phyloP scores from a whole-genome alignment of 2,797 vertebrate species.

The Sebastes hubbsi region DNA sequence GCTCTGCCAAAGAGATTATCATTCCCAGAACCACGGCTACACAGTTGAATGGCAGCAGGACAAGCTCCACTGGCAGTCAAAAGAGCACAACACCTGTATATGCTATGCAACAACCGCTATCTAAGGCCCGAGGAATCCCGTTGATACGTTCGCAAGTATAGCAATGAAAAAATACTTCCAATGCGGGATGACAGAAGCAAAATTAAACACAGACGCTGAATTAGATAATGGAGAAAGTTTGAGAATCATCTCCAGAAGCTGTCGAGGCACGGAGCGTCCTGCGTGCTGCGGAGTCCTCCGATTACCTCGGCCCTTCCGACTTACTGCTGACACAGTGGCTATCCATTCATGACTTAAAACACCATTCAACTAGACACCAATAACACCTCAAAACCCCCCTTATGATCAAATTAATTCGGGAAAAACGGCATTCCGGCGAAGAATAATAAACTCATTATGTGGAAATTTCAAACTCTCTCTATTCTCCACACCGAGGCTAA shows the following conservation, averaged over 20 bases:
- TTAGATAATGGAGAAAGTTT: constrained; percentile 33
- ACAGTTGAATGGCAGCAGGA: constrained; percentile 63
- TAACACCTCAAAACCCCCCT: constrained; percentile 66
- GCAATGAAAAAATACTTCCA: constrained; percentile 50
- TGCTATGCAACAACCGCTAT: constrained; percentile 38
- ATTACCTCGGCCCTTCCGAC: constrained; percentile 57
- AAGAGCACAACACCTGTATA: constrained; percentile 74
- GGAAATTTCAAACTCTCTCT: constrained; percentile 80
- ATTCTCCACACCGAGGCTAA: constrained; percentile 78
- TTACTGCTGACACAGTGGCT: constrained; percentile 62
- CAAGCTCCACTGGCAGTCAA: constrained; percentile 71
- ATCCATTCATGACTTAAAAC: constrained; percentile 73
- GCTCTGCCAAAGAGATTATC: constrained; percentile 67
- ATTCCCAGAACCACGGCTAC: constrained; percentile 67
- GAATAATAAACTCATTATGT: constrained; percentile 87
- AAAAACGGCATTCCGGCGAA: constrained; percentile 79
- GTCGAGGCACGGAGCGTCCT: constrained; percentile 15
- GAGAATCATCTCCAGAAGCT: constrained; percentile 34
- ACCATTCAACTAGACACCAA: constrained; percentile 77
- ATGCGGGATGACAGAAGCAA: constrained; percentile 17
- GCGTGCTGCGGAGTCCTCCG: constrained; percentile 19
- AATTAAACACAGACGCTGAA: constrained; percentile 13
- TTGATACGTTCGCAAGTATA: constrained; percentile 25
- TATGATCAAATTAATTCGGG: constrained; percentile 72
- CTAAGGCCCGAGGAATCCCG: constrained; percentile 39